Percentiles rank a stretch among this genome's conserved stretches.
Evolutionary conservation across 2,888 invertebrate species (phyloP).

Genomic region (Mesoligia furuncula): DNA sequence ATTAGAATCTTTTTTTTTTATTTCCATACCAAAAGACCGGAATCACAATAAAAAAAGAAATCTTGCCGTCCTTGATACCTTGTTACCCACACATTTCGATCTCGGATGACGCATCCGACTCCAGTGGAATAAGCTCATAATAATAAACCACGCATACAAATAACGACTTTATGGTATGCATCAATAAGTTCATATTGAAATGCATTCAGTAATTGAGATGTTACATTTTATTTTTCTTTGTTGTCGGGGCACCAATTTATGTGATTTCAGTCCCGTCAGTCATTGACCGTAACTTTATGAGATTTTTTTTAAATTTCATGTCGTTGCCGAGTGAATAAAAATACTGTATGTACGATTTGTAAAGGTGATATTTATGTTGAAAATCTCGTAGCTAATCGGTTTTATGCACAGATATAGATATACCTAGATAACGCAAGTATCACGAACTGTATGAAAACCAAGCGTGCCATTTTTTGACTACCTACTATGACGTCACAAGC

Average conservation of each 20-base stretch:
- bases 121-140: constrained; percentile 62
- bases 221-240: constrained; percentile 70
- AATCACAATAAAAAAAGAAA: constrained; percentile 76
- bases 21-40: constrained; percentile 81
- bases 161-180: constrained; percentile 57
- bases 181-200: constrained; percentile 59
- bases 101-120: constrained; percentile 80
- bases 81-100: constrained; percentile 83
- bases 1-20: constrained; percentile 73
- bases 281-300: constrained; percentile 71
- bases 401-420: too few species aligned
- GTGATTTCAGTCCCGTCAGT: constrained; percentile 73
- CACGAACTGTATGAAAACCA: too few species aligned
- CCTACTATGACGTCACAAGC: too few species aligned
- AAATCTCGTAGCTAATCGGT: constrained; percentile 8
- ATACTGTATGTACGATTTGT: constrained; percentile 31
- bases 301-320: constrained; percentile 72
- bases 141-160: constrained; percentile 42
- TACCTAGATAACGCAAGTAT: too few species aligned
- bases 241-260: constrained; percentile 75
- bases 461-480: too few species aligned
- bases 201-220: constrained; percentile 73
- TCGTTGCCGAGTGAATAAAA: constrained; percentile 62
- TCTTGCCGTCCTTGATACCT: constrained; percentile 84
- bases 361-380: constrained; percentile 25